Base-by-base conservation (phyloP, 2,113 vertebrate species). In the Sylvilagus bachmani region DNA sequence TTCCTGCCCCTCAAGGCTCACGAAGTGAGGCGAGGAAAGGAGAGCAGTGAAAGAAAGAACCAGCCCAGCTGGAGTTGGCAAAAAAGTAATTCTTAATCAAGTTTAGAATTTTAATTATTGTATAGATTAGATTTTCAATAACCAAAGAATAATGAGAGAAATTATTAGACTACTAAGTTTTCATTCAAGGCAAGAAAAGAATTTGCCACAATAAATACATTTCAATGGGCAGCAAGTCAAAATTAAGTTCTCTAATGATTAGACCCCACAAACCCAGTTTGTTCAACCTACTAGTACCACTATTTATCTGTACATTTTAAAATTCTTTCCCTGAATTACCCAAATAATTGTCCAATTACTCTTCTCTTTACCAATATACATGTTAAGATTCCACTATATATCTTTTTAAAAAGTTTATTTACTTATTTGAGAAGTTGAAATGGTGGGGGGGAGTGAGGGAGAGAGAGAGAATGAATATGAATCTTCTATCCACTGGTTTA, bases 111-210 rank as follows among this genome's bases (percentile, higher is more conserved):
- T 95, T 81, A 82, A 88, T 91, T 82, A 81, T 61, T 55, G 61
- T 11, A 14, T 89, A 22, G 73, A 69, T 19, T 91, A 11, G 16
- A 81, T 75, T 71, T 73, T 55, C 49, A 64, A 70, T 88, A 81
- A 71, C 13, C 55, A 85, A 89, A 71, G 27, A 90, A 25, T 33
- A 93, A 88, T 66, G 31, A 90, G 51, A 70, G 90, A 87, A 86
- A 24, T 82, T 22, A 86, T 89, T 25, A 67, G 69, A 61, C 5
- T 5, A 0, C 8, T 79, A 27, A 78, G 24, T 66, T 80, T 93
- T 93, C 24, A 75, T 31, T 5, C 25, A 70, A 4, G 53, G 4
- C 10, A 38, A 24, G 22, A 79, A 44, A 80, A 71, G n/a, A 91
- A 89, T 3, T 79, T 95, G 55, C 70, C 14, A 78, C 8, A 82